A percentile compares a stretch with the other conserved stretches of the same genome.
Conservation (phyloP, 2,888 invertebrate genomes). For the Drosophila paucipuncta region DNA sequence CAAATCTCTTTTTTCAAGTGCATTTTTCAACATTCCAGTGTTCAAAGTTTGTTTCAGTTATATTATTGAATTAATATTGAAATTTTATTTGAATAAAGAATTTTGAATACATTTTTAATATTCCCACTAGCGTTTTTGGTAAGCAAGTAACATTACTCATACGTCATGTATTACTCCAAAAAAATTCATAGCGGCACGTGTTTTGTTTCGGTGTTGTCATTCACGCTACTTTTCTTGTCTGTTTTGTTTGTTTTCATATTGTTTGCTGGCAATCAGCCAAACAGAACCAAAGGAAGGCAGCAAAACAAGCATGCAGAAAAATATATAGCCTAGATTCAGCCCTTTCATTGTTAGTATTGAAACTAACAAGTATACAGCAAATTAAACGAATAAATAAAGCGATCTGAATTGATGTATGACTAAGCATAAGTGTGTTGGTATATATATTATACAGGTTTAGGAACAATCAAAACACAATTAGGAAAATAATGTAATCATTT, state of each 20-base stretch:
- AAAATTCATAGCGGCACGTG: constrained; percentile 22
- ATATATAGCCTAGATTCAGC: constrained; percentile 19
- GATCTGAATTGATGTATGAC: constrained; percentile 22
- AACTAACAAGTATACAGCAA: constrained; percentile 5
- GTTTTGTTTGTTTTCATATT: constrained; percentile 29
- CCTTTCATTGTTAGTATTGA: constrained; percentile 9
- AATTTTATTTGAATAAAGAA: neutral
- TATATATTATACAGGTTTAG: constrained; percentile 6
- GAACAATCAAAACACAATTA: constrained; percentile 18
- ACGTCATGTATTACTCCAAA: constrained; percentile 42
- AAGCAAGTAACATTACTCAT: constrained; percentile 45
- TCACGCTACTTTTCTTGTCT: constrained; percentile 15
- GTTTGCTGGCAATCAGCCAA: constrained; percentile 69
- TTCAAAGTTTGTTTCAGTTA: neutral
- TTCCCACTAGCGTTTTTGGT: neutral
- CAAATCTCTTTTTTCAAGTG: neutral
- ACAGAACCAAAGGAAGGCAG: constrained; percentile 6
- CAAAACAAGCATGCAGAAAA: constrained; percentile 18
- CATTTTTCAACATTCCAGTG: neutral
- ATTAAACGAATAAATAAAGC: constrained; percentile 23
- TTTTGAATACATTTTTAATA: neutral
- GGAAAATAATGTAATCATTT: constrained; percentile 25
- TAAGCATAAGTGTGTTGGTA: neutral
- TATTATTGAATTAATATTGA: neutral
- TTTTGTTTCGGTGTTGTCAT: constrained; percentile 41